Percentiles rank a stretch among this genome's conserved stretches.
Evolutionary conservation across 2,797 vertebrate genomes (phyloP).

Genomic region (Scolopax rusticola): DNA sequence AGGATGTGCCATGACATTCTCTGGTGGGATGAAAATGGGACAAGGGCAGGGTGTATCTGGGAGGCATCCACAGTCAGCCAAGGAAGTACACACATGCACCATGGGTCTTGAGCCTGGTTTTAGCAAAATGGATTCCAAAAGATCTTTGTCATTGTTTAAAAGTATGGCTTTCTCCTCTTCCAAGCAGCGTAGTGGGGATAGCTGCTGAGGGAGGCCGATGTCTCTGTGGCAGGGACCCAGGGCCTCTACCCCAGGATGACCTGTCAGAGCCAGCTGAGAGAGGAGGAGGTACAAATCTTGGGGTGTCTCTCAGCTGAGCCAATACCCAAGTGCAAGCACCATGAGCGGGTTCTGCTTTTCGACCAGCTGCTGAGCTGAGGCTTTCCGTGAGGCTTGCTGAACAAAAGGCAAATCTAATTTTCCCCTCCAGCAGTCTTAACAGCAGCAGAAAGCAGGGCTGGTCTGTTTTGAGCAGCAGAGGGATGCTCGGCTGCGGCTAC

Average conservation of each 20-base stretch:
- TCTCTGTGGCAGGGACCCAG: background rate
- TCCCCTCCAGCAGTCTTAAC: constrained; percentile 28
- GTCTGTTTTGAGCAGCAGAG: background rate
- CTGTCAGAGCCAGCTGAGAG: background rate
- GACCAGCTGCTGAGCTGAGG: background rate
- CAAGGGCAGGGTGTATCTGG: background rate
- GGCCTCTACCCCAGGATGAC: background rate
- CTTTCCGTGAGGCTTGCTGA: background rate
- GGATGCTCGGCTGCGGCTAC: background rate
- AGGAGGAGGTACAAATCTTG: background rate
- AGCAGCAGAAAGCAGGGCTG: background rate
- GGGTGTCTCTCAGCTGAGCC: background rate
- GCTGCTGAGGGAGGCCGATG: background rate
- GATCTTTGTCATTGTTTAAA: background rate
- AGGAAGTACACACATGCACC: background rate
- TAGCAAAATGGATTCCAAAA: background rate
- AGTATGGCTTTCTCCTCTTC: background rate
- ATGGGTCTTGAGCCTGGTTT: background rate
- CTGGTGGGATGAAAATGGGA: background rate
- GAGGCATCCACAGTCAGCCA: background rate
- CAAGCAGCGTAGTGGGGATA: background rate
- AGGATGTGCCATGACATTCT: background rate
- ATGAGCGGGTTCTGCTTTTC: background rate
- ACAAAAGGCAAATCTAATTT: constrained; percentile 52
- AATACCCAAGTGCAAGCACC: background rate